Conservation (phyloP, 2,797 vertebrate species). For the Graptemys geographica region DNA sequence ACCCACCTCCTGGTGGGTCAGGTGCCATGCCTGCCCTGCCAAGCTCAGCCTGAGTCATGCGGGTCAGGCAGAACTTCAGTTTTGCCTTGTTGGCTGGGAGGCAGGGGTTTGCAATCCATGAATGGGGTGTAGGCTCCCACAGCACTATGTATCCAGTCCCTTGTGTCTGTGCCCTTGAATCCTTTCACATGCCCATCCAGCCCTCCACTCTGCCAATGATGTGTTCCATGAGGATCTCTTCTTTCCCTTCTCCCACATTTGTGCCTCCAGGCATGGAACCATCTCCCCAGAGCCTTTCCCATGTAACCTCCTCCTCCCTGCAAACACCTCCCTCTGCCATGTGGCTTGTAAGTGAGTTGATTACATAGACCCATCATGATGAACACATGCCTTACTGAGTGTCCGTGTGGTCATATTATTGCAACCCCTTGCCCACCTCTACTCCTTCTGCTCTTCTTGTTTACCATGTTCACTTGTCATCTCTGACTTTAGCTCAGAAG, state of each 20-base stretch:
- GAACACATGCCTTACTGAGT: not conserved
- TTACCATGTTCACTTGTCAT: not conserved
- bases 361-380: not conserved
- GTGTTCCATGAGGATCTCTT: not conserved
- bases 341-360: no score
- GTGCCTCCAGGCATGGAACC: not conserved
- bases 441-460: not conserved
- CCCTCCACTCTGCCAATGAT: not conserved
- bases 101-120: not conserved
- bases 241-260: not conserved
- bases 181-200: not conserved
- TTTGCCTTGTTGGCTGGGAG: not conserved
- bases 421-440: not conserved
- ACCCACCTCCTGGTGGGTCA: not conserved
- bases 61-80: not conserved
- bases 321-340: not conserved
- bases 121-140: not conserved
- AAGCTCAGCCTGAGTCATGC: not conserved
- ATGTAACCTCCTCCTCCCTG: not conserved
- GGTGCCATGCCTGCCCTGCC: not conserved
- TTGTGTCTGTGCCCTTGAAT: not conserved
- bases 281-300: not conserved
- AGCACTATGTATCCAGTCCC: not conserved
- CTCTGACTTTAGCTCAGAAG: not conserved
- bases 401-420: not conserved